Evolutionary conservation across 2,888 invertebrate genomes (phyloP).

Genomic region (Cepaea hortensis): DNA sequence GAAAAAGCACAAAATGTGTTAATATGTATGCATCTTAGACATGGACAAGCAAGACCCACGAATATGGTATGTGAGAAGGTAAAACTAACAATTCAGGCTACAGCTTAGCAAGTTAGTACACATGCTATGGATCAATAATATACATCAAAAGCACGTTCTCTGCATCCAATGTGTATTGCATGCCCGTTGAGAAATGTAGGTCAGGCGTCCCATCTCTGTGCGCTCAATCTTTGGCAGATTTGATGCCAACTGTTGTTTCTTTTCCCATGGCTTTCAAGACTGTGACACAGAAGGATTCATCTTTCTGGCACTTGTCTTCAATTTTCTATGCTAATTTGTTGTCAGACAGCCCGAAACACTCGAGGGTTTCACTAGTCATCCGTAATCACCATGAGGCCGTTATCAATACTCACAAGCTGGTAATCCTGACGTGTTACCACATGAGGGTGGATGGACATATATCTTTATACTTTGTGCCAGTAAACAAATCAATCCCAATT

Average conservation of each 20-base stretch:
- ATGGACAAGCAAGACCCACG: too few species aligned
- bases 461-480: constrained; percentile 96
- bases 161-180: too few species aligned
- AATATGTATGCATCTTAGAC: too few species aligned
- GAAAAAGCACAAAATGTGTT: too few species aligned
- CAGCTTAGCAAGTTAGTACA: too few species aligned
- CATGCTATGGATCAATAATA: too few species aligned
- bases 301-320: constrained; percentile 55
- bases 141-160: too few species aligned
- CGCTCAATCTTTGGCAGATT: constrained; percentile 47
- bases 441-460: constrained; percentile 99
- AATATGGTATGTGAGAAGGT: too few species aligned
- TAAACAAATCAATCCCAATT: constrained; percentile 95
- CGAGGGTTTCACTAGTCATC: constrained; percentile 94
- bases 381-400: constrained; percentile 95
- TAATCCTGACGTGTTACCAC: constrained; percentile 98
- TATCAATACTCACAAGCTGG: constrained; percentile 91
- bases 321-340: constrained; percentile 87
- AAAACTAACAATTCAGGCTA: too few species aligned
- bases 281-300: constrained; percentile 56
- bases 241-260: constrained; percentile 53
- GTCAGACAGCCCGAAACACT: constrained; percentile 96
- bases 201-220: too few species aligned
- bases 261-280: constrained; percentile 59
- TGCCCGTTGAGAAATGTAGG: too few species aligned